Percentiles rank a stretch among this genome's conserved stretches.
These are phyloP conservation scores for Zaprionus obscuricornis DNA, from an alignment of 2,888 invertebrate genomes.

Conservation along the genomic window DNA sequence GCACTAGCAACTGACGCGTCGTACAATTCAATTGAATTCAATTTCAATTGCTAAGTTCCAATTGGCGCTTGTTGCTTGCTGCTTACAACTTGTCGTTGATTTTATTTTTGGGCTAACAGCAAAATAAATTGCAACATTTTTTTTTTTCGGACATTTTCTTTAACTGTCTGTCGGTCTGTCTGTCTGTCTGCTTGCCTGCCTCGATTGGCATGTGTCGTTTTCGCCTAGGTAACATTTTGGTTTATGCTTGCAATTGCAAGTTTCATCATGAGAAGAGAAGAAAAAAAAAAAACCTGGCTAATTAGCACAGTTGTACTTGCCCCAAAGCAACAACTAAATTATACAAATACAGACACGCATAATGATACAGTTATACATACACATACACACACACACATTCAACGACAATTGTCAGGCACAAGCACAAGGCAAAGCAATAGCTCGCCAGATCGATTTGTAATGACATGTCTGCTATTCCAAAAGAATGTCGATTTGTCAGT, in stretches of 20 bases:
- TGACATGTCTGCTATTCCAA: constrained; percentile 33
- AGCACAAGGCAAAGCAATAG: constrained; percentile 14
- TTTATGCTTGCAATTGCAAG: too few relatives aligned
- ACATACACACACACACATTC: neutral
- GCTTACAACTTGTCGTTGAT: constrained; percentile 17
- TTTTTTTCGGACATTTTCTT: constrained; percentile 58
- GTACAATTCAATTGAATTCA: constrained; percentile 60
- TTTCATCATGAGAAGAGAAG: too few relatives aligned
- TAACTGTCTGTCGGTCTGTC: constrained; percentile 7
- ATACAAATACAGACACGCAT: constrained; percentile 2
- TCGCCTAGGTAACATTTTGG: constrained; percentile 18
- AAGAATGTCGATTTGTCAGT: constrained; percentile 26
- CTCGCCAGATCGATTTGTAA: constrained; percentile 21
- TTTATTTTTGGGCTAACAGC: constrained; percentile 28
- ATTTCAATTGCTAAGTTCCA: constrained; percentile 27
- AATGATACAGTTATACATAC: too few relatives aligned
- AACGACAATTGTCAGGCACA: neutral
- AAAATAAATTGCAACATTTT: constrained; percentile 63
- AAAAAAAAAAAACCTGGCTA: constrained; percentile 44
- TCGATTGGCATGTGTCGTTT: constrained; percentile 50
- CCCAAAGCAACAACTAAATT: constrained; percentile 12
- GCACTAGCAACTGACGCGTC: constrained; percentile 32
- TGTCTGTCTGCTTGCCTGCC: neutral
- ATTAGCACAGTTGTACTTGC: constrained; percentile 32
- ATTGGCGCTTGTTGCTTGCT: constrained; percentile 17